Base-by-base conservation (phyloP, 2,888 invertebrate species). In the Epinotia ramella region DNA sequence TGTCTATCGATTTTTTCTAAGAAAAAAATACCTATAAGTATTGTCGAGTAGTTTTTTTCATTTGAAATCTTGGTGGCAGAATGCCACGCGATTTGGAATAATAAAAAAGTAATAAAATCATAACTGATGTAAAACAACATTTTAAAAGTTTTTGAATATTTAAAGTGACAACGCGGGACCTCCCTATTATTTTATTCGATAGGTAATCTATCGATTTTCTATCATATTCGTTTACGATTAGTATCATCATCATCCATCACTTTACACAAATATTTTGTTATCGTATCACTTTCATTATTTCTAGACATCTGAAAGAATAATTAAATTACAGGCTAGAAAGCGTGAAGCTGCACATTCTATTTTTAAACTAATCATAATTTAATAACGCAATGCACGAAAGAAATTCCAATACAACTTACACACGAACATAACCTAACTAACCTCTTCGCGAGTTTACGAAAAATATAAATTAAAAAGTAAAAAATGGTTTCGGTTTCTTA, bases 401-500 rank as follows among this genome's bases (percentile, higher is more conserved):
- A 60, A 18, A 73, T 49, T 33, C 57, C 46, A 70, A 40, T 53
- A 46, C 9, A 6, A 65, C 44, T 18, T 44, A 53, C 63, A 67
- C 69, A 40, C 73, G 70, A 63, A 70, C 62, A 70, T 70, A 74
- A 74, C 74, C 65, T 73, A 28, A 63, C 62, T 20, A 12, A 20
- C 7, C 11, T 33, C 33, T 20, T 33, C 53, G 53, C 5, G n/a
- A 53, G n/a, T 20, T 18, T 60, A 53, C 28, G 3, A 18, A 46
- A 72, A 72, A 65, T 67, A 56, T 46, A 65, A 68, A 66, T 68
- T 44, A 16, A n/a, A 64, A 59, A 77, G 46, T 67, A 73, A 65
- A 73, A 68, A 68, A 67, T 11, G 18, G 73, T 73, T 69, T 76
- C 57, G 59, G 65, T 46, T 63, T 18, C 77, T 72, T 72, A 76